phyloP scores from a whole-genome alignment of 2,888 invertebrate genomes.

The Heteromurus nitidus region DNA sequence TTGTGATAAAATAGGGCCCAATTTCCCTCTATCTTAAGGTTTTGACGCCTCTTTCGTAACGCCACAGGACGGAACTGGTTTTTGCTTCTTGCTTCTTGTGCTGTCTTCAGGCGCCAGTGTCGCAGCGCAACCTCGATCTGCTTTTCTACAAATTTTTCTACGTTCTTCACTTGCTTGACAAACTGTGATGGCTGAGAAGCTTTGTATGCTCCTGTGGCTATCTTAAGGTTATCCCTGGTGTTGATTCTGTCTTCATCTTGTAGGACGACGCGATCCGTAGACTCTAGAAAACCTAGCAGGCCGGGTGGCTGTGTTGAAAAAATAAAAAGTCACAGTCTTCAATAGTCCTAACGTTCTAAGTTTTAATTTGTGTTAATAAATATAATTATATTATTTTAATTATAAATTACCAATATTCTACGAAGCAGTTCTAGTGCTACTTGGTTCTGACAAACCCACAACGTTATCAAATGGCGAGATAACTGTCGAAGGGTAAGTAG shows the following conservation, averaged over 20 bases:
- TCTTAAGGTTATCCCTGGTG: conserved; percentile 94
- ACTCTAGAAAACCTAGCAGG: conserved; percentile 90
- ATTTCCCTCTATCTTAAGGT: conserved; percentile 90
- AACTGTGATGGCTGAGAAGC: conserved; percentile 70
- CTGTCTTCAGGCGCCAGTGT: conserved; percentile 81
- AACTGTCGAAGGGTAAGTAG: conserved; percentile 92
- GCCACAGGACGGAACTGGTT: conserved; percentile 87
- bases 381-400: background rate
- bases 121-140: conserved; percentile 85
- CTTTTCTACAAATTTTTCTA: conserved; percentile 85
- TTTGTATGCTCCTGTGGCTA: conserved; percentile 79
- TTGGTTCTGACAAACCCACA: conserved; percentile 97
- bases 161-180: conserved; percentile 72
- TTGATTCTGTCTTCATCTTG: conserved; percentile 80
- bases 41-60: conserved; percentile 89
- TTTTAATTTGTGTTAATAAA: background rate
- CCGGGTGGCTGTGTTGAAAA: conserved; percentile 94
- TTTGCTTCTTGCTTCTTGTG: conserved; percentile 79
- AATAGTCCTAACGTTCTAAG: background rate
- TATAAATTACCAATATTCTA: conserved; percentile 86
- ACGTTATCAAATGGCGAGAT: conserved; percentile 93
- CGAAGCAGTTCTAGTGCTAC: conserved; percentile 90
- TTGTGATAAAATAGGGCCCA: conserved; percentile 97
- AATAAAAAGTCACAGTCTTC: conserved; percentile 62
- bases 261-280: conserved; percentile 87